Conservation (phyloP, 2,888 invertebrate genomes). For the Onchidella celtica region DNA sequence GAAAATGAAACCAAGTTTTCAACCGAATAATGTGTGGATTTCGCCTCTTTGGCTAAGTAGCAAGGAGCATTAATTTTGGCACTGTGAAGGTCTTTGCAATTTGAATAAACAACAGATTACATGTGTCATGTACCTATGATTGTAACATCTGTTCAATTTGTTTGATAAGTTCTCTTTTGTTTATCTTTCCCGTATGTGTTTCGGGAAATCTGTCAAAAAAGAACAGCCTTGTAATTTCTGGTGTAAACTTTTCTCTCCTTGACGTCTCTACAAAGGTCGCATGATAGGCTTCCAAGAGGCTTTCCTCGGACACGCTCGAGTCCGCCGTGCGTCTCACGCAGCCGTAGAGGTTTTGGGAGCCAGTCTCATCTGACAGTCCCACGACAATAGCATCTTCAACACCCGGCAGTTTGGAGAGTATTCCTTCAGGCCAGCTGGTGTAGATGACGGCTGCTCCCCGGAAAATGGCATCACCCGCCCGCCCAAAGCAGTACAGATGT, state of each 20-base stretch:
- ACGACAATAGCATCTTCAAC: background rate
- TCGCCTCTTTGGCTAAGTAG: too few relatives aligned
- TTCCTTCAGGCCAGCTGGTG: slow-evolving; percentile 36
- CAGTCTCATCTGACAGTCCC: background rate
- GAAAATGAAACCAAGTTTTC: too few relatives aligned
- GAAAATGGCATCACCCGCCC: slow-evolving; percentile 34
- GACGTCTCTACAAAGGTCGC: background rate
- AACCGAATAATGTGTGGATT: too few relatives aligned
- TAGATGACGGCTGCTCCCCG: slow-evolving; percentile 24
- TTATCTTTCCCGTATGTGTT: background rate
- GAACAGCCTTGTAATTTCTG: background rate
- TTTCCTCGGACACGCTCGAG: background rate
- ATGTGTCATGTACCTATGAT: too few relatives aligned
- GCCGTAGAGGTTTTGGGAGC: background rate
- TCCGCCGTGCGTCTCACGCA: slow-evolving; percentile 9
- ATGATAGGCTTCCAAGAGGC: slow-evolving; percentile 4
- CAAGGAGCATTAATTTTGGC: too few relatives aligned
- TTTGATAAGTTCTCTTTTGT: background rate
- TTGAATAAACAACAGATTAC: too few relatives aligned
- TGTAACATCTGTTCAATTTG: too few relatives aligned
- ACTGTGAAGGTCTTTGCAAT: too few relatives aligned
- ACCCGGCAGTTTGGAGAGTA: slow-evolving; percentile 30
- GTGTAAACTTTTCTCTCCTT: background rate
- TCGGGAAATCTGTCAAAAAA: background rate
- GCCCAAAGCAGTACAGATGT: slow-evolving; percentile 9